Conservation (phyloP, 2,113 vertebrate species). For the Raja brachyura region DNA sequence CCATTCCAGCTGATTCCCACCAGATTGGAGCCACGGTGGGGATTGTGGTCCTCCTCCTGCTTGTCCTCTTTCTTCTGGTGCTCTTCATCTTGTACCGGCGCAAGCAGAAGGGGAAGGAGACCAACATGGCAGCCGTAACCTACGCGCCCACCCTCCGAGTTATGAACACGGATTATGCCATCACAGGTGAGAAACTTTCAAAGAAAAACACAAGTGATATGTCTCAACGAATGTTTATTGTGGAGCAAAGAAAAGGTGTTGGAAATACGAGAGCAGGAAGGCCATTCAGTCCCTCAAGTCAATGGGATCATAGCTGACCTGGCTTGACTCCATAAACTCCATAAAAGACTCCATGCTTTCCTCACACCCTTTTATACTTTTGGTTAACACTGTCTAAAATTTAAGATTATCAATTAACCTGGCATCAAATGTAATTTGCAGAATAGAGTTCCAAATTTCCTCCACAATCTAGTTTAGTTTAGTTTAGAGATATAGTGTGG, state of each 20-base stretch:
- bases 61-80: constrained; percentile 79
- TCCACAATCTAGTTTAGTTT: no score
- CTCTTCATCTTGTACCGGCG: constrained; percentile 86
- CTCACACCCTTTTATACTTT: neutral
- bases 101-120: constrained; percentile 87
- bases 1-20: constrained; percentile 80
- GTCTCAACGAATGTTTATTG: neutral
- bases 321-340: neutral
- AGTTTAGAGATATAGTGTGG: no score
- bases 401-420: no score
- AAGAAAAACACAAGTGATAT: no score
- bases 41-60: constrained; percentile 79
- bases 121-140: constrained; percentile 76
- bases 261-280: no score
- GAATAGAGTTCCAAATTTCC: no score
- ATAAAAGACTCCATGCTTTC: neutral
- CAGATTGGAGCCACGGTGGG: constrained; percentile 87
- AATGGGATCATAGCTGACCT: neutral
- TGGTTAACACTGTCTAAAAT: no score
- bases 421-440: no score
- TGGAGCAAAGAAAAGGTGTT: neutral
- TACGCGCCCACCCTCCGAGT: constrained; percentile 83
- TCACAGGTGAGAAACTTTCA: constrained; percentile 59
- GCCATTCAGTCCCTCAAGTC: no score
- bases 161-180: constrained; percentile 70